Base-by-base conservation (phyloP, 2,797 vertebrate species). In the Gambelia wislizenii region DNA sequence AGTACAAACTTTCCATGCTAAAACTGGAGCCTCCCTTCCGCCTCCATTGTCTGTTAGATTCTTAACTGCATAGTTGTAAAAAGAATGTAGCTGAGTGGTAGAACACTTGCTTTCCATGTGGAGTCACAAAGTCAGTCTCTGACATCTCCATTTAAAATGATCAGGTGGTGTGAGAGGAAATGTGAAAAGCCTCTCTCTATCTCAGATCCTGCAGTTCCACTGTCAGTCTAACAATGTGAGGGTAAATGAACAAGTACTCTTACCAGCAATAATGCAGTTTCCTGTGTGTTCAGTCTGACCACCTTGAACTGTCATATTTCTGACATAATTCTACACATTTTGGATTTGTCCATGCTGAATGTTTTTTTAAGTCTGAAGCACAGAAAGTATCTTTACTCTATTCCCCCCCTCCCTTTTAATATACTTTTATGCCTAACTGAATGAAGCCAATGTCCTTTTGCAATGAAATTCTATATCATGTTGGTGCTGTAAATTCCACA, bases 401-500 rank as follows among this genome's bases (percentile, higher is more conserved):
- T 27, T n/a, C n/a, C 27, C 12, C 27, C 33, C 27, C 64, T 10
- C 30, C 9, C 27, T 10, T 33, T 67, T 7, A 67, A 67, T 67
- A 8, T 67, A 67, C 64, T 67, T 33, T 74, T 79, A 72, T n/a
- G 56, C 2, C 22, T 36, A 33, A 33, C 25, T 67, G 44, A 89
- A 59, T 25, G 2, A 90, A 86, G 85, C 89, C 39, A 72, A 72
- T 0, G 0, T 10, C 42, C 10, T 10, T 89, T 88, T 86, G 49
- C 13, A 70, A 12, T 44, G 47, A 88, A 87, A 30, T 54, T 67
- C 52, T 16, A 0, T n/a, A 6, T 22, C 5, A 42, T 9, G 70
- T 77, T 12, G 61, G n/a, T 70, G 70, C 84, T 85, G 70, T 80
- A 89, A 89, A 89, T 59, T 59, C 25, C 87, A 52, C 30, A 77